Percentiles rank a stretch among this genome's conserved stretches.
Conservation (phyloP, 2,888 invertebrate species). For the Hetaerina titia region DNA sequence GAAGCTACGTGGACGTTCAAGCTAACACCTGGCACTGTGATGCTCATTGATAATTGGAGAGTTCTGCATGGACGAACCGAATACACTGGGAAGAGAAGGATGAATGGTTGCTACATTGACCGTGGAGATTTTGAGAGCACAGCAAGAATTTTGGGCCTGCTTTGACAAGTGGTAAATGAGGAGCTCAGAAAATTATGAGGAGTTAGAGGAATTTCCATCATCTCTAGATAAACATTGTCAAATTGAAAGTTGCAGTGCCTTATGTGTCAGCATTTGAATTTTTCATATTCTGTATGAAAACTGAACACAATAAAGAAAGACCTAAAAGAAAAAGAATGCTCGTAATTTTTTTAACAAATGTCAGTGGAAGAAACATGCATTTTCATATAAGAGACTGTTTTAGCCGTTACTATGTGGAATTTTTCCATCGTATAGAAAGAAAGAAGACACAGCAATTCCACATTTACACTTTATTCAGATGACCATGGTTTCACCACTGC, state of each 20-base stretch:
- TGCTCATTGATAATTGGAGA: conserved; percentile 89
- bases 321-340: too few species aligned
- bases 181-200: not conserved
- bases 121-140: conserved; percentile 85
- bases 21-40: conserved; percentile 84
- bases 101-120: conserved; percentile 87
- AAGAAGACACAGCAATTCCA: too few species aligned
- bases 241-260: not conserved
- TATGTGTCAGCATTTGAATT: not conserved
- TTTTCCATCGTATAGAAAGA: too few species aligned
- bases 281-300: not conserved
- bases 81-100: conserved; percentile 83
- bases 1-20: conserved; percentile 81
- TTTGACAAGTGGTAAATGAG: not conserved
- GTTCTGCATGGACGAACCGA: conserved; percentile 86
- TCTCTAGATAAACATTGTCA: not conserved
- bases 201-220: not conserved
- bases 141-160: conserved; percentile 76
- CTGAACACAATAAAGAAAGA: too few species aligned
- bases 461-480: too few species aligned
- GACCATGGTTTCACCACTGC: too few species aligned
- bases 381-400: too few species aligned
- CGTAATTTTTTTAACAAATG: too few species aligned
- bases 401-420: too few species aligned
- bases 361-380: too few species aligned